Evolutionary conservation across 2,797 vertebrate genomes (phyloP).

Genomic region (Acrocephalus scirpaceus): DNA sequence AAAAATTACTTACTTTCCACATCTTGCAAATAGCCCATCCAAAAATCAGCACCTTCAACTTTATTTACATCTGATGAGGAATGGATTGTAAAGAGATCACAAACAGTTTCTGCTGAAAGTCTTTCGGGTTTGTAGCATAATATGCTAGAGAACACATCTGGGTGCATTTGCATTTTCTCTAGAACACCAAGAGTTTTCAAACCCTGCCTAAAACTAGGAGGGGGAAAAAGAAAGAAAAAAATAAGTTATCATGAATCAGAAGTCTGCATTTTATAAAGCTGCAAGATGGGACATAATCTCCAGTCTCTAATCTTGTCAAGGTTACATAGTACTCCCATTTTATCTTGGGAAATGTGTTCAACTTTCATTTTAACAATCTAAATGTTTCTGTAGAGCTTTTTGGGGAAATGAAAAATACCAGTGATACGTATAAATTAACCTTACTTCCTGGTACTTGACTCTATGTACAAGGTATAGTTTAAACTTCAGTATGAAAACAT

Average conservation of each 20-base stretch:
- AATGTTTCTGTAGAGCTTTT: background rate
- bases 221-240: background rate
- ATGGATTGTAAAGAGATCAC: conserved; percentile 78
- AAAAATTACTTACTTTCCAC: conserved; percentile 83
- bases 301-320: background rate
- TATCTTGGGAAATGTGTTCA: background rate
- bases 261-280: background rate
- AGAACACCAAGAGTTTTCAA: conserved; percentile 89
- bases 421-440: background rate
- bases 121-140: conserved; percentile 80
- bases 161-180: conserved; percentile 87
- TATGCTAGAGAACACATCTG: conserved; percentile 78
- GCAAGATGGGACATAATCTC: background rate
- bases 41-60: conserved; percentile 74
- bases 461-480: background rate
- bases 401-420: background rate
- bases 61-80: conserved; percentile 75
- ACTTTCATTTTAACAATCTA: background rate
- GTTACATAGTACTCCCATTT: background rate
- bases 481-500: background rate
- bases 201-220: conserved; percentile 87
- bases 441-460: background rate
- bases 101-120: conserved; percentile 79
- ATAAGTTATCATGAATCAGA: background rate
- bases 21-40: conserved; percentile 86